Evolutionary conservation across 92 coral and sea anemone genomes (phyloP), one percentile per base, ranked within the genome.

Genomic region (Parazoanthus darwini): DNA sequence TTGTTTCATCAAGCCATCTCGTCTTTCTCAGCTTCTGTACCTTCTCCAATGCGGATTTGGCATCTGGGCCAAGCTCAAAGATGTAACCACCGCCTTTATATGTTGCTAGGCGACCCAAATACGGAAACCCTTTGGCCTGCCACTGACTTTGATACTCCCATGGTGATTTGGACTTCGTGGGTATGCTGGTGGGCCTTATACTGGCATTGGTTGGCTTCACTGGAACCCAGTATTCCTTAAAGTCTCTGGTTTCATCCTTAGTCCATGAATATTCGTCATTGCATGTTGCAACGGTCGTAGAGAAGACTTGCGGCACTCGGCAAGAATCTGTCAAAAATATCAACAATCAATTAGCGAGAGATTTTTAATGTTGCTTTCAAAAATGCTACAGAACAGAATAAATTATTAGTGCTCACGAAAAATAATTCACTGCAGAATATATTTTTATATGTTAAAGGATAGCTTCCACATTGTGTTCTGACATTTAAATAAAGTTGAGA

Each of bases 31-130:
- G 87, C n/a, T 88, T 75, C 20, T 74, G 1, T 5, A 93, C 74
- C 16, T 68, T 73, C 58, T 88, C 65, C 15, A 63, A 23, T 5
- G 93, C 96, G 11, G 91, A 76, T 81, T 80, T 85, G 77, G 91
- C 79, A 51, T 92, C 92, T 10, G 95, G 93, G 8, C 96, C 95
- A 71, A 96, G 91, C 56, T 92, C 92, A 72, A 90, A 81, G 15
- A 96, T 89, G 42, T 84, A 96, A 8, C 98, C 98, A 11, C 95
- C 94, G 15, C 98, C 98, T 51, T 93, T 91, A 86, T 96, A 96
- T 14, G 98, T 93, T 77, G 98, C 93, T 83, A 96, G 88, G 81
- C 90, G 89, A 23, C 98, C 98, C 77, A 95, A 77, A 75, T 96
- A 96, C 8, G 96, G 95, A 75, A 94, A 95, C 37, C 98, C 94